A percentile compares a stretch with the other conserved stretches of the same genome.
phyloP scores from a whole-genome alignment of 2,888 invertebrate species.

The Eristalis tenax region DNA sequence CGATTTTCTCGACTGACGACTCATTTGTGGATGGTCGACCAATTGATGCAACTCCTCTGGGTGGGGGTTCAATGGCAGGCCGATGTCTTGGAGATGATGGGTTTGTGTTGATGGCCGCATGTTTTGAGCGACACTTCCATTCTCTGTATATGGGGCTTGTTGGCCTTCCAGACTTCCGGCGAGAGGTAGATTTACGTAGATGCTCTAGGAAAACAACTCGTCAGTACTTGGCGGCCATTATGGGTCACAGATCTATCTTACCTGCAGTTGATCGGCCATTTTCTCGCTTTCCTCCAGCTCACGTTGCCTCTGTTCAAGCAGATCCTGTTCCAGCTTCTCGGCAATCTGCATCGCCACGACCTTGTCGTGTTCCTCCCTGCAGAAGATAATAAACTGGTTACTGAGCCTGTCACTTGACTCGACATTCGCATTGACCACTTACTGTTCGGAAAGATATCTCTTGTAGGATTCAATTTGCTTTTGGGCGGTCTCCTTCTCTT shows the following conservation, averaged over 20 bases:
- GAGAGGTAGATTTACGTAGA: constrained; percentile 79
- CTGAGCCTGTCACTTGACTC: neutral
- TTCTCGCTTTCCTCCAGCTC: constrained; percentile 83
- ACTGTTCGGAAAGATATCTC: constrained; percentile 84
- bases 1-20: constrained; percentile 43
- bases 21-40: constrained; percentile 32
- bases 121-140: constrained; percentile 77
- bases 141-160: constrained; percentile 78
- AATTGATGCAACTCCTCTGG: constrained; percentile 22
- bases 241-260: constrained; percentile 65
- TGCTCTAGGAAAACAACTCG: constrained; percentile 74
- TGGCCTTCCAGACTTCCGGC: constrained; percentile 75
- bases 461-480: constrained; percentile 84
- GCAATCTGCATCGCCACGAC: constrained; percentile 86
- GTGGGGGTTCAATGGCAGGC: constrained; percentile 27
- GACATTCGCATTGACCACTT: constrained; percentile 76
- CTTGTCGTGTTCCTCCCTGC: constrained; percentile 86
- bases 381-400: constrained; percentile 12
- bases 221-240: neutral
- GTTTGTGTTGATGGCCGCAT: constrained; percentile 28
- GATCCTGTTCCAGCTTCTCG: constrained; percentile 84
- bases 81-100: constrained; percentile 40
- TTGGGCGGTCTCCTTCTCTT: constrained; percentile 86
- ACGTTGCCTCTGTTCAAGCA: constrained; percentile 82
- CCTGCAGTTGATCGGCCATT: constrained; percentile 83